Evolutionary conservation across 2,888 invertebrate genomes (phyloP), one percentile per base, ranked within the genome.

Genomic region (Microctonus aethiopoides): DNA sequence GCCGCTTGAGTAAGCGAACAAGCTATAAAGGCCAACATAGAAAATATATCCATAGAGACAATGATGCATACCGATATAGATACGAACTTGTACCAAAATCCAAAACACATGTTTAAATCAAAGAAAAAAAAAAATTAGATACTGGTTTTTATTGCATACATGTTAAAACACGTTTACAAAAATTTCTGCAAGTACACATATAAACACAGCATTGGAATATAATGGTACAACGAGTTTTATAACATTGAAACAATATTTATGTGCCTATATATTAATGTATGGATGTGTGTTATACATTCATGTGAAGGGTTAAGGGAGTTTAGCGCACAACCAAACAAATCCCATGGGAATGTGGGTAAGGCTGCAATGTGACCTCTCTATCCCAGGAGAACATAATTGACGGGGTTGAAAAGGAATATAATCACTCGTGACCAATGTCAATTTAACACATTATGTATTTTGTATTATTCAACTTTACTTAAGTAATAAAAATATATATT

Each of bases 311-410:
- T 34, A 69, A 68, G 72, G 46, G 69, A 67, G 70, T 66, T 32
- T 57, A 73, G 74, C 72, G 77, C 76, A 73, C 76, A 72, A 72
- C 57, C 13, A 26, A 32, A 74, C 68, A 77, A 78, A 78, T 79
- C 84, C 83, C 82, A 83, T 81, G 83, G 81, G 81, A 81, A 85
- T 83, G 81, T 84, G 82, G 85, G 82, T 84, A 85, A 85, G 83
- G 84, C 85, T 84, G 78, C 76, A 76, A 78, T 81, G 83, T 86
- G 86, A 86, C 86, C 86, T 86, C 86, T 85, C 82, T 79, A 72
- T 85, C 83, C 79, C 82, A 84, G 86, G 86, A 83, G 83, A 85
- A 72, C 83, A 86, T 83, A 73, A 84, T 73, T 74, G 62, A 72
- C 71, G 71, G 70, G 71, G 78, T 46, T 75, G 70, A 34, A 52